A percentile compares a stretch with the other conserved stretches of the same genome.
phyloP scores from a whole-genome alignment of 2,113 vertebrate species.

The Larimichthys polyactis region DNA sequence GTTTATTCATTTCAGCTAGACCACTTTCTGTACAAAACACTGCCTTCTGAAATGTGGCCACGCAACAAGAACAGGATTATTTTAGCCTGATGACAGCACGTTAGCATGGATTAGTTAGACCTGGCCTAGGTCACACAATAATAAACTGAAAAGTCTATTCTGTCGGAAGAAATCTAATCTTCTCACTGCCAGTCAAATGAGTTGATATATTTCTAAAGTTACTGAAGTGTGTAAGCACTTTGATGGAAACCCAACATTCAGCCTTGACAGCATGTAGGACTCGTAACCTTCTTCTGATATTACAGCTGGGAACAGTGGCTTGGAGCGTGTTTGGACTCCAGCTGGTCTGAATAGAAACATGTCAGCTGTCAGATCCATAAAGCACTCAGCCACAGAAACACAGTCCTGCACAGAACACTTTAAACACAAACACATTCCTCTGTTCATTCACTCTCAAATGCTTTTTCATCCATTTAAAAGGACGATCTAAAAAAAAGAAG shows the following conservation, averaged over 20 bases:
- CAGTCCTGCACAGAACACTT: conserved; percentile 23
- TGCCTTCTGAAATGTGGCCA: no score
- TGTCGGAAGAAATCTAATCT: no score
- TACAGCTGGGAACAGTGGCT: neutral
- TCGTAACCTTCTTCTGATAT: neutral
- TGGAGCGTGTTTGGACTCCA: conserved; percentile 1
- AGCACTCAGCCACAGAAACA: conserved; percentile 20
- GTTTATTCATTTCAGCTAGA: no score
- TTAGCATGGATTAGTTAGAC: no score
- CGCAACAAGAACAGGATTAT: no score
- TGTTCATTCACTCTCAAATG: conserved; percentile 12
- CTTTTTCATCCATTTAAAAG: conserved; percentile 25
- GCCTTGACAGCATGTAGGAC: no score
- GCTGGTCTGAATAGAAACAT: neutral
- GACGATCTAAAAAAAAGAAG: neutral
- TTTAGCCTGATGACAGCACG: no score
- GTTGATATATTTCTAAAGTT: no score
- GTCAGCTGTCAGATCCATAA: conserved; percentile 4
- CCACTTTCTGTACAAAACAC: no score
- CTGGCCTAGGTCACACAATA: no score
- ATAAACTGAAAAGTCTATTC: no score
- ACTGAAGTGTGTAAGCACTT: neutral
- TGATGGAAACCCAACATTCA: neutral
- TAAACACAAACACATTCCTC: conserved; percentile 8
- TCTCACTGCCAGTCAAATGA: no score